Evolutionary conservation across 2,113 vertebrate genomes (phyloP).

Genomic region (Rhinogobius similis): DNA sequence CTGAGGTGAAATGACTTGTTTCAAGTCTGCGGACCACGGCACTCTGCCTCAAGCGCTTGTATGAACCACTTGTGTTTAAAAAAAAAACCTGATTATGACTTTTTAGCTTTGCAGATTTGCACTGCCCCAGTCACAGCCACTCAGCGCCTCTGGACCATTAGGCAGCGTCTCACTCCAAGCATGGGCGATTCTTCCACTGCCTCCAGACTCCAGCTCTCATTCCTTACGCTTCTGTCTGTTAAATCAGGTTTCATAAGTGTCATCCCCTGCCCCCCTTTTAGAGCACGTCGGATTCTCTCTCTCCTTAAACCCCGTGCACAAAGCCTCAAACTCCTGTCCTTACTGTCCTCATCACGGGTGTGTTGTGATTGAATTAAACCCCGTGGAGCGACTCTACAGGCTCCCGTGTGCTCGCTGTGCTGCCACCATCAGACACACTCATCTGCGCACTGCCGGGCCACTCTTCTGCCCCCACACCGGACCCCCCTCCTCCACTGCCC

Average conservation of each 20-base stretch:
- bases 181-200: conserved; percentile 59
- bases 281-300: conserved; percentile 47
- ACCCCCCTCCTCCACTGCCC: conserved; percentile 37
- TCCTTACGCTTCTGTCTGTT: conserved; percentile 76
- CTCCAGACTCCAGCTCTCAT: conserved; percentile 55
- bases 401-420: conserved; percentile 38
- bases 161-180: conserved; percentile 71
- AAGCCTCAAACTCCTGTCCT: conserved; percentile 36
- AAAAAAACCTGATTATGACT: conserved; percentile 59
- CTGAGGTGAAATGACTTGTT: conserved; percentile 73
- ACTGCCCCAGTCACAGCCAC: conserved; percentile 59
- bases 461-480: conserved; percentile 26
- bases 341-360: conserved; percentile 49
- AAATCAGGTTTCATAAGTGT: conserved; percentile 74
- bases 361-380: conserved; percentile 72
- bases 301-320: conserved; percentile 20
- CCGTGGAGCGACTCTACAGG: conserved; percentile 52
- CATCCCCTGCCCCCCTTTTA: conserved; percentile 55
- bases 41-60: conserved; percentile 29
- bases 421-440: conserved; percentile 54
- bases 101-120: conserved; percentile 63
- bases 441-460: conserved; percentile 21
- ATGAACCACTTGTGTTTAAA: conserved; percentile 20
- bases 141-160: conserved; percentile 65
- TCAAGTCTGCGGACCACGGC: conserved; percentile 60